These are phyloP conservation scores for Criorhina ranunculi DNA, from an alignment of 2,888 invertebrate genomes.

Conservation along the genomic window DNA sequence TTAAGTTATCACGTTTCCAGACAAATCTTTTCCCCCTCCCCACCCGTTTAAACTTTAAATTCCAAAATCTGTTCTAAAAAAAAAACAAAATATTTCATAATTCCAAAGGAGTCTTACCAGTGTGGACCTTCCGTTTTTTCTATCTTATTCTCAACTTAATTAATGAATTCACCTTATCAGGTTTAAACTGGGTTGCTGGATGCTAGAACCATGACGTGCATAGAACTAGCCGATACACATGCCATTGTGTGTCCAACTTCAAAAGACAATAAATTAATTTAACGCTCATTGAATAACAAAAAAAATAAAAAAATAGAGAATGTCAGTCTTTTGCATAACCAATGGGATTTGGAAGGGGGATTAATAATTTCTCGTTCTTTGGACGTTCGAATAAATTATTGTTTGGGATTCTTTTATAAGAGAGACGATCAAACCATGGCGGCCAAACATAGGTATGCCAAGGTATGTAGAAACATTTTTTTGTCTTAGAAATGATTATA, in stretches of 20 bases:
- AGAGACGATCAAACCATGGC: neutral
- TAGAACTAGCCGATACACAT: neutral
- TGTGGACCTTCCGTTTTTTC: conserved; percentile 9
- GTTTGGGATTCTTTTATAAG: neutral
- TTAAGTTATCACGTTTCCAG: conserved; percentile 9
- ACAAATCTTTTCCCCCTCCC: too few relatives aligned
- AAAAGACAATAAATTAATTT: conserved; percentile 58
- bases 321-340: conserved; percentile 36
- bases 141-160: conserved; percentile 10
- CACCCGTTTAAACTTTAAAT: conserved; percentile 23
- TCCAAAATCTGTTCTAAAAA: conserved; percentile 13
- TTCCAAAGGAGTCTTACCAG: neutral
- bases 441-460: neutral
- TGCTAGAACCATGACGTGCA: neutral
- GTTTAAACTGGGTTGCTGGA: conserved; percentile 23
- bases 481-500: neutral
- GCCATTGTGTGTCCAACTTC: conserved; percentile 31
- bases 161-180: conserved; percentile 44
- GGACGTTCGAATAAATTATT: conserved; percentile 2
- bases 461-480: neutral
- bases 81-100: conserved; percentile 32
- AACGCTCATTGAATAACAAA: conserved; percentile 35
- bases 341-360: conserved; percentile 16
- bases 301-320: conserved; percentile 18
- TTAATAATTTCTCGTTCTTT: conserved; percentile 7